Evolutionary conservation across 1,140 invertebrate species (phyloP).

Genomic region (Drosophila bipectinata): DNA sequence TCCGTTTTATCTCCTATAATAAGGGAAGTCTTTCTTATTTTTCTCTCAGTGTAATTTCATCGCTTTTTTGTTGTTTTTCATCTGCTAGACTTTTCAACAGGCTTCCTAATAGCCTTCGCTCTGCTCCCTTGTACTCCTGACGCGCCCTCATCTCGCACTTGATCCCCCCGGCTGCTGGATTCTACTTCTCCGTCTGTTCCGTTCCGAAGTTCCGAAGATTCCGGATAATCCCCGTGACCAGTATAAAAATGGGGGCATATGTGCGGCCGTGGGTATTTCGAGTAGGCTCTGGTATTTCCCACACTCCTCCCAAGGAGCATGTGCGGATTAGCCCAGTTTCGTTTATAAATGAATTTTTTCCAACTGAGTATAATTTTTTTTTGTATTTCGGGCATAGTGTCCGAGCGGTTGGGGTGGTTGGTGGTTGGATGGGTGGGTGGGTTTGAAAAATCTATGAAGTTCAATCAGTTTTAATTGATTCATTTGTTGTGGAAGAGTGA

Average conservation of each 20-base stretch:
- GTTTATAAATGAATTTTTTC: conserved; percentile 43
- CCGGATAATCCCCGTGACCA: conserved; percentile 60
- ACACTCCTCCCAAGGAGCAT: neutral
- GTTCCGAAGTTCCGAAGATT: neutral
- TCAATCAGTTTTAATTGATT: conserved; percentile 83
- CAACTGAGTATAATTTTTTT: neutral
- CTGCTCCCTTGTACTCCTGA: neutral
- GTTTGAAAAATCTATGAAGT: conserved; percentile 64
- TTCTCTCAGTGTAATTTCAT: conserved; percentile 37
- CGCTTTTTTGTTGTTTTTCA: conserved; percentile 16
- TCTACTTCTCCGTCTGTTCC: neutral
- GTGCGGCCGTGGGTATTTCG: conserved; percentile 5
- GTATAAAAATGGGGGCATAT: conserved; percentile 70
- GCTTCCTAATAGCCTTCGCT: conserved; percentile 59
- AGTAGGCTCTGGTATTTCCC: conserved; percentile 10
- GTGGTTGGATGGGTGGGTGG: conserved; percentile 2
- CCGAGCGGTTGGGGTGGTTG: neutral
- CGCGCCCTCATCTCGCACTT: neutral
- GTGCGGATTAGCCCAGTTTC: conserved; percentile 69
- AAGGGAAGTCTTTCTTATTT: too few relatives aligned
- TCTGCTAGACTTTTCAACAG: conserved; percentile 56
- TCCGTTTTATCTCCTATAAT: too few relatives aligned
- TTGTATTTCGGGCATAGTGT: neutral
- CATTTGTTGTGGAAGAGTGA: conserved; percentile 44
- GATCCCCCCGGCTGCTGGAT: neutral